Base-by-base conservation (phyloP, 2,113 vertebrate species). In the Larimichthys polyactis region DNA sequence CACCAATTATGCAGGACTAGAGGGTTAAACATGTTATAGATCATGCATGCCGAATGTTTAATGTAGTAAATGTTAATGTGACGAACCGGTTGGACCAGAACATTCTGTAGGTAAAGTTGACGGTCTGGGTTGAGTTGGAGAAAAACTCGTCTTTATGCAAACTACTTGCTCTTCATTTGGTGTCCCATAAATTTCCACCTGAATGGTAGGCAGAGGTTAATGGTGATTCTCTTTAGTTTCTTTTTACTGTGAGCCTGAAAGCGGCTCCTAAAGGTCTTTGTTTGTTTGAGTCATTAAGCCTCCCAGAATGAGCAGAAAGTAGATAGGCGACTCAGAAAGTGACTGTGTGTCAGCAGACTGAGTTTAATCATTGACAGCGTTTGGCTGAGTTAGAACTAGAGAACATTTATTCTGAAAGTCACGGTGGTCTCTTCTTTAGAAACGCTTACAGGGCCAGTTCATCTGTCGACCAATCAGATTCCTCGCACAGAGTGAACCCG, bases 341-440 rank as follows among this genome's bases (percentile, higher is more conserved):
- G 48, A 63, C 27, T 68, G 60, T 14, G 65, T 24, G 66, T 48
- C 27, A 1, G 44, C 5, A 29, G 40, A 65, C 0, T 19, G 64
- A 69, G 72, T 75, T 81, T 66, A 82, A 77, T 84, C 75, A 84
- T 81, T 75, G 12, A 36, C 59, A 5, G 52, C 4, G n/a, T 69
- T 59, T 55, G 24, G 43, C 46, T 77, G 40, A 51, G 67, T 64
- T 46, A 32, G 7, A 83, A 22, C 64, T 4, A 3, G 15, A 62
- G 51, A 24, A 76, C 82, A 52, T 81, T 83, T 66, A 77, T 74
- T 74, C 74, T 77, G 82, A 81, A 82, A 87, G 76, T 72, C 68
- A 7, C 2, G 40, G 46, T 66, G 88, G 82, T 75, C 72, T 59
- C 67, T 49, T 19, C 10, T 3, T 12, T 3, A 17, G 40, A 36